These are phyloP conservation scores for Habrosyne pyritoides DNA, from an alignment of 2,888 invertebrate species.

Conservation along the genomic window DNA sequence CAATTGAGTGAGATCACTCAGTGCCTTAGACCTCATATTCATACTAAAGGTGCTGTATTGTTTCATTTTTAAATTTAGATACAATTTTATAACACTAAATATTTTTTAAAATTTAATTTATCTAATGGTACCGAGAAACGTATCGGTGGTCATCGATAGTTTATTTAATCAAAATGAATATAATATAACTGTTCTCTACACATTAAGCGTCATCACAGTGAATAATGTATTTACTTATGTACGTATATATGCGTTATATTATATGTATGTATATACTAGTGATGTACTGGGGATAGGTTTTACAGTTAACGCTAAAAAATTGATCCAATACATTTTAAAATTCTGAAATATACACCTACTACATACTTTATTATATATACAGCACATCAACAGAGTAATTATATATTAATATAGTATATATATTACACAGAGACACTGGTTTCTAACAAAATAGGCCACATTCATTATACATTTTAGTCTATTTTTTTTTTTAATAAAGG, in stretches of 20 bases:
- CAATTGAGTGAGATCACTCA: conserved; percentile 7
- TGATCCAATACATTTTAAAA: too few relatives aligned
- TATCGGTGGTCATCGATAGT: not conserved
- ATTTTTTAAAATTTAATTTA: conserved; percentile 18
- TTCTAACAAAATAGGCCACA: conserved; percentile 22
- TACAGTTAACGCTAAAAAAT: too few relatives aligned
- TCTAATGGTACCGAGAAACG: conserved; percentile 15
- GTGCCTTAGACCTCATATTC: conserved; percentile 10
- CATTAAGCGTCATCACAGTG: conserved; percentile 32
- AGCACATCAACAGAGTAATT: not conserved
- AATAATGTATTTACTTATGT: conserved; percentile 18
- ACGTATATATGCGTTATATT: conserved; percentile 7
- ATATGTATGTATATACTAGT: not conserved
- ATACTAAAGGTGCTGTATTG: conserved; percentile 19
- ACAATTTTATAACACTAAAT: conserved; percentile 18
- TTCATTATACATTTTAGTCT: conserved; percentile 7
- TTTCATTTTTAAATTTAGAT: conserved; percentile 20
- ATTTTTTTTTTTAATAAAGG: not conserved
- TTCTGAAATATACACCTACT: too few relatives aligned
- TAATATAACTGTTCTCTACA: conserved; percentile 18
- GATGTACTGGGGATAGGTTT: not conserved
- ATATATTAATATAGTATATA: not conserved
- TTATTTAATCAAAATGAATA: conserved; percentile 7
- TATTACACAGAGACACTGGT: not conserved
- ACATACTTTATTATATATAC: not conserved